Conservation (phyloP, 2,797 vertebrate species). For the Cossypha caffra region DNA sequence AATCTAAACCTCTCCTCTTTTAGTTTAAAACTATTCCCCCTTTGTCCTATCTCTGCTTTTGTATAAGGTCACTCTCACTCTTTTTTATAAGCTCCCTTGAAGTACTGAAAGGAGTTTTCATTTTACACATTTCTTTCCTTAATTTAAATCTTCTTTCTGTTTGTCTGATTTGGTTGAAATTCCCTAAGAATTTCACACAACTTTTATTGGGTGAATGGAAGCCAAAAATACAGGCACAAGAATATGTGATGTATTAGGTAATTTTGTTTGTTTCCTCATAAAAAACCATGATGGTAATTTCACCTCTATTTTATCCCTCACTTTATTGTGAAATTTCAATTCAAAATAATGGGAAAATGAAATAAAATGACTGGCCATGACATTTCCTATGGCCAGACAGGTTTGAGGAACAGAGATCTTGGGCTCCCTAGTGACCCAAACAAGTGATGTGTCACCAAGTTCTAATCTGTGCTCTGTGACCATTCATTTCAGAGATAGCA, state of each 20-base stretch:
- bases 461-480: neutral
- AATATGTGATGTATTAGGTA: neutral
- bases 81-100: neutral
- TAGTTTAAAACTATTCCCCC: neutral
- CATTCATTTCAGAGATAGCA: neutral
- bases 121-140: neutral
- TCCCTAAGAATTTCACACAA: neutral
- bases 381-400: neutral
- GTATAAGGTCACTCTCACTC: fast-evolving
- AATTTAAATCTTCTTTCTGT: neutral
- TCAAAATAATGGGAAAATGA: neutral
- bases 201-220: neutral
- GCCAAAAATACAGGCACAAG: fast-evolving
- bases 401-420: neutral
- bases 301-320: neutral
- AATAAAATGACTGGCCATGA: neutral
- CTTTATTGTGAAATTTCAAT: neutral
- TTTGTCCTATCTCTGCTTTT: neutral
- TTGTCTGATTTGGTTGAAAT: neutral
- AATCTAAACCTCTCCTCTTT: neutral
- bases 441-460: neutral
- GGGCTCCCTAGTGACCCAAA: neutral
- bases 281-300: neutral
- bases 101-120: neutral
- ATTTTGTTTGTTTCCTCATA: neutral